Conservation (phyloP, 2,888 invertebrate species). For the Cephus runcator region DNA sequence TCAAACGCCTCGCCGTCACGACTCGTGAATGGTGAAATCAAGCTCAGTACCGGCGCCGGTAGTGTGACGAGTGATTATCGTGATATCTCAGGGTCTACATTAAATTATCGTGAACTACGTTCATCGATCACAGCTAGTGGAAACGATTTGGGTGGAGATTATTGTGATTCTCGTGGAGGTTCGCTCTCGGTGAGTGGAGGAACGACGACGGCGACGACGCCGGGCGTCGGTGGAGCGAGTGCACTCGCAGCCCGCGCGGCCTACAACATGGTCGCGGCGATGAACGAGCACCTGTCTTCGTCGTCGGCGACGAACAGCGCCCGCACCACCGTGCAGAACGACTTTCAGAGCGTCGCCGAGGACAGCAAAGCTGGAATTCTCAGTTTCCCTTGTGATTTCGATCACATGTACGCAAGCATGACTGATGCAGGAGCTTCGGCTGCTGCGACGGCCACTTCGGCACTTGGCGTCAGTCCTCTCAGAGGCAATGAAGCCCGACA, state of each 20-base stretch:
- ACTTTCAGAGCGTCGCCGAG: conserved; percentile 27
- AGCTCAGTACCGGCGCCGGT: conserved; percentile 15
- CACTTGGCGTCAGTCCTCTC: conserved; percentile 58
- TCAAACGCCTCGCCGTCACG: conserved; percentile 53
- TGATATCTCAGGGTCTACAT: conserved; percentile 23
- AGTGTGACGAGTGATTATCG: conserved; percentile 14
- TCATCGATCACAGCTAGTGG: neutral
- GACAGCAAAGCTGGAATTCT: conserved; percentile 66
- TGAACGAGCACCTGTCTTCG: conserved; percentile 63
- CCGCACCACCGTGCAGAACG: conserved; percentile 27
- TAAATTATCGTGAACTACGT: conserved; percentile 1
- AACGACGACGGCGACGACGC: conserved; percentile 74
- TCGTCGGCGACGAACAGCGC: conserved; percentile 43
- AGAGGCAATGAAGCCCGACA: conserved; percentile 59
- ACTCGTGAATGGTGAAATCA: conserved; percentile 56
- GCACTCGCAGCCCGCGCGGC: conserved; percentile 34
- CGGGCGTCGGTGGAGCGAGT: conserved; percentile 72
- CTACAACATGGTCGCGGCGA: conserved; percentile 65
- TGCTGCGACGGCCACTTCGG: conserved; percentile 49
- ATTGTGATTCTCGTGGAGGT: neutral
- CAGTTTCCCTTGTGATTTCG: conserved; percentile 73
- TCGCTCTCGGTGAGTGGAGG: conserved; percentile 42
- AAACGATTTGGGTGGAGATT: neutral
- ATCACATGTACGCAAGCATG: conserved; percentile 79
- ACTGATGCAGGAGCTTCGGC: conserved; percentile 57